Evolutionary conservation across 2,797 vertebrate genomes (phyloP), one percentile per base, ranked within the genome.

Genomic region (Melanogrammus aeglefinus): DNA sequence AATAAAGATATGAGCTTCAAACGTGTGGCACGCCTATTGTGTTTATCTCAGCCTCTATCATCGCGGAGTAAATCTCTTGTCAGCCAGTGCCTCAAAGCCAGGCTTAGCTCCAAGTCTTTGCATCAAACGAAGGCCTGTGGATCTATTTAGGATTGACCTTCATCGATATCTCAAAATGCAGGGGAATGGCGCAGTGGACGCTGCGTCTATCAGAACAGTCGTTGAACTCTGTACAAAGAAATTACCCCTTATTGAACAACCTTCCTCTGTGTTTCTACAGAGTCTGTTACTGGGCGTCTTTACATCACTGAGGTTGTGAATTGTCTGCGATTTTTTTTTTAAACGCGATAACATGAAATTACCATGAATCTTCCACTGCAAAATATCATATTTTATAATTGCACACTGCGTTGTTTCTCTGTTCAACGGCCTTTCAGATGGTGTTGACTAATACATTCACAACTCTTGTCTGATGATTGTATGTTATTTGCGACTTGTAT

Each of bases 61-160:
- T 87, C 91, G 89, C 89, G 87, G 86, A 83, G 77, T 83, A 82
- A 89, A 81, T 85, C 91, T 85, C 91, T 89, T 90, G 80, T 80
- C 86, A 90, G 85, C 85, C 71, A 47, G 80, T 24, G 83, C 90
- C 81, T 81, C 83, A 81, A 76, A 85, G 86, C 90, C 82, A 79
- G 75, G 84, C 85, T 89, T 83, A 90, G 85, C 89, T 80, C 76
- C 44, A 79, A 87, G 84, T 84, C 83, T 77, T 73, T 75, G 81
- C 79, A 85, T 86, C 76, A 85, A 82, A 82, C 69, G 21, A 57
- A 80, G 84, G 87, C 80, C 82, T 78, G 79, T 51, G 76, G 77
- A 91, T 83, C 78, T 84, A 84, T 92, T 91, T 91, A 85, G 83
- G 81, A 85, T 88, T 89, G 91, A 93, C 91, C 92, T 92, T 93